Conservation (phyloP, 1,140 invertebrate genomes). For the Macrotrachela quadricornifera region DNA sequence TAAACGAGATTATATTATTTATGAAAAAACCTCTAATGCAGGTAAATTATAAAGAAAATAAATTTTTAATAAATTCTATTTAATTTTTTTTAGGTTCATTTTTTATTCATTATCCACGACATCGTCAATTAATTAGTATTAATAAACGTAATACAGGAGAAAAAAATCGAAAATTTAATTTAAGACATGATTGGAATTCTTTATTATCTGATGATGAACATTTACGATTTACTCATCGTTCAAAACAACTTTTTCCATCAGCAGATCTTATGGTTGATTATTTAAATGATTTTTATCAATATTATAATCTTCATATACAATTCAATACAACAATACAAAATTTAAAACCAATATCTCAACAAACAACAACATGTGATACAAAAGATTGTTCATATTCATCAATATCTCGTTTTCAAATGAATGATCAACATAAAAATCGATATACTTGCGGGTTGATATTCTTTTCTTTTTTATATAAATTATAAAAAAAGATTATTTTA, state of each 20-base stretch:
- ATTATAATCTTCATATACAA: constrained; percentile 22
- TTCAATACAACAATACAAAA: constrained; percentile 26
- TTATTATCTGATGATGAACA: constrained; percentile 26
- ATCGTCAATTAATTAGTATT: constrained; percentile 32
- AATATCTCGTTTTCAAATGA: constrained; percentile 15
- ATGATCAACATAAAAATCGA: constrained; percentile 19
- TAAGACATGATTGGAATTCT: constrained; percentile 35
- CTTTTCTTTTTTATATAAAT: too few species aligned
- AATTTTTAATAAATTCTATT: too few species aligned
- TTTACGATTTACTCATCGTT: constrained; percentile 24
- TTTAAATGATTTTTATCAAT: constrained; percentile 23
- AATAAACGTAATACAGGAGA: constrained; percentile 33
- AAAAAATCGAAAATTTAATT: constrained; percentile 32
- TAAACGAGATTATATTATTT: constrained; percentile 28
- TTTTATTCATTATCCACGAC: constrained; percentile 30
- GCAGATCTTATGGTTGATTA: constrained; percentile 23
- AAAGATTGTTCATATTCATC: too few species aligned
- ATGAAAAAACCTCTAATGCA: constrained; percentile 27
- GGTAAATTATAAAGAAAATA: constrained; percentile 15
- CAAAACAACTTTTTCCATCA: constrained; percentile 29
- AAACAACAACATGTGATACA: constrained; percentile 6
- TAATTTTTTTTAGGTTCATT: constrained; percentile 22
- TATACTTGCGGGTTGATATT: constrained; percentile 19
- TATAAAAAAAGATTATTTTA: not conserved
- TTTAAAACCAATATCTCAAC: constrained; percentile 13